These are phyloP conservation scores for Phalera bucephala DNA, from an alignment of 2,888 invertebrate genomes.

Conservation along the genomic window DNA sequence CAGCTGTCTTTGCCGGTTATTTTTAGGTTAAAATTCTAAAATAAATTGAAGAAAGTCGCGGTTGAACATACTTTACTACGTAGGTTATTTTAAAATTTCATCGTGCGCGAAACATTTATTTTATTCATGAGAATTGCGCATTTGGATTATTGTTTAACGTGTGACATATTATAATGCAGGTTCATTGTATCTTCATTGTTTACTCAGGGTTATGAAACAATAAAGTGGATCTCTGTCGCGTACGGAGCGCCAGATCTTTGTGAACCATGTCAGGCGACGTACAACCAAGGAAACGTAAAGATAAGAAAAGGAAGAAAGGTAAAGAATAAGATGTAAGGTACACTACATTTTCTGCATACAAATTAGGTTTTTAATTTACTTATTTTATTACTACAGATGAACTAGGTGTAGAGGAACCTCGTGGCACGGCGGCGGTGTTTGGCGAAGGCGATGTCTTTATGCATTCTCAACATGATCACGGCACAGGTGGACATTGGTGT, in stretches of 20 bases:
- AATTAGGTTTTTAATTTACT: slow-evolving; percentile 7
- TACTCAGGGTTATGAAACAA: slow-evolving; percentile 80
- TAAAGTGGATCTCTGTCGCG: slow-evolving; percentile 67
- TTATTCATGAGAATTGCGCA: slow-evolving; percentile 71
- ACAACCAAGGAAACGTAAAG: slow-evolving; percentile 93
- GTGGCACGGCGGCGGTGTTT: slow-evolving; percentile 70
- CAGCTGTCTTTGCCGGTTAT: slow-evolving; percentile 80
- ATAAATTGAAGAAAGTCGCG: slow-evolving; percentile 76
- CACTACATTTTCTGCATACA: slow-evolving; percentile 13
- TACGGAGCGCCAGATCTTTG: slow-evolving; percentile 64
- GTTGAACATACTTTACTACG: slow-evolving; percentile 57
- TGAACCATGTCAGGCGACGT: slow-evolving; percentile 92
- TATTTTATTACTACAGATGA: slow-evolving; percentile 62
- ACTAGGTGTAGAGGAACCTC: slow-evolving; percentile 69
- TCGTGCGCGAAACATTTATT: slow-evolving; percentile 59
- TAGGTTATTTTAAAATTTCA: slow-evolving; percentile 79
- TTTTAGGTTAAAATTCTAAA: slow-evolving; percentile 81
- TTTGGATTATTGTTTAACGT: slow-evolving; percentile 55
- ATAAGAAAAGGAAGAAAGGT: slow-evolving; percentile 93
- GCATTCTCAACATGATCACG: slow-evolving; percentile 89
- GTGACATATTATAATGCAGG: slow-evolving; percentile 43
- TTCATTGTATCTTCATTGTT: slow-evolving; percentile 65
- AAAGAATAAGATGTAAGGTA: slow-evolving; percentile 28
- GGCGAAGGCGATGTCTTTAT: slow-evolving; percentile 88
- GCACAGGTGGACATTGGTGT: slow-evolving; percentile 92